phyloP scores from a whole-genome alignment of 2,113 vertebrate species.

The Paraplagusia blochii region DNA sequence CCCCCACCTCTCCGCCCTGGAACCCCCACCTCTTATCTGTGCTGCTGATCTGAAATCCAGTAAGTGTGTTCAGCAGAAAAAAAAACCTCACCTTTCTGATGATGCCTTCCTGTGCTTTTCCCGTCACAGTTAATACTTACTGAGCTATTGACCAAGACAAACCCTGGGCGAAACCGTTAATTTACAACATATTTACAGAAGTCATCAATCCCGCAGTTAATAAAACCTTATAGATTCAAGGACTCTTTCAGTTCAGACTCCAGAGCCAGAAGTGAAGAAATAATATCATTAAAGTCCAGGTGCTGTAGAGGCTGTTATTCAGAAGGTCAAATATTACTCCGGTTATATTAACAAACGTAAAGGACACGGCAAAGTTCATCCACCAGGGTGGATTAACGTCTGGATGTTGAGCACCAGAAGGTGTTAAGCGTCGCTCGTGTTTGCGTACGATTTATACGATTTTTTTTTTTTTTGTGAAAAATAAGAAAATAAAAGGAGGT shows the following conservation, averaged over 20 bases:
- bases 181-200: neutral
- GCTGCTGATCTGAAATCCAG: constrained; percentile 15
- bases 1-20: neutral
- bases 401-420: neutral
- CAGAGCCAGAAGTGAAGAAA: neutral
- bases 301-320: neutral
- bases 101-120: no score
- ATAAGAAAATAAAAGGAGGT: constrained; percentile 39
- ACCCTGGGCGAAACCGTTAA: neutral
- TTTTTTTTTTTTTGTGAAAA: constrained; percentile 31
- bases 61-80: no score
- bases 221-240: neutral
- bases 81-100: no score
- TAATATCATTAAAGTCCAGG: neutral
- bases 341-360: neutral
- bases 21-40: constrained; percentile 1
- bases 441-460: constrained; percentile 32
- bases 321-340: neutral
- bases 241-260: neutral
- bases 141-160: no score
- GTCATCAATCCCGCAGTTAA: neutral
- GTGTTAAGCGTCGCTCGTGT: constrained; percentile 1
- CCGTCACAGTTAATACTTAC: neutral
- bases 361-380: neutral
- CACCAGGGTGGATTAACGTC: constrained; percentile 7